Evolutionary conservation across 2,797 vertebrate species (phyloP).

Genomic region (Cirrhinus molitorella): DNA sequence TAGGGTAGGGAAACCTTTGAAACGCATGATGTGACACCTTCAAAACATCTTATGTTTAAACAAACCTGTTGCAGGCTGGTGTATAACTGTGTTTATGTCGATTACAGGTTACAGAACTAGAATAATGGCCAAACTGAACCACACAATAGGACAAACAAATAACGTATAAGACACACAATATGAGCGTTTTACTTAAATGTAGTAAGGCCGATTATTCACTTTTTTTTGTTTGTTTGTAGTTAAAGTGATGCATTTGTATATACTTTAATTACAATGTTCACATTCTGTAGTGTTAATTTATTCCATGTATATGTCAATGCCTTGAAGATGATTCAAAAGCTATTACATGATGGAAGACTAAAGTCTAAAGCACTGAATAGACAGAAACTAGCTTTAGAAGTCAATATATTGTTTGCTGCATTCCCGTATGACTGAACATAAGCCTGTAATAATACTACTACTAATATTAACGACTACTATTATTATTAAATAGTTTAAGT

Average conservation of each 20-base stretch:
- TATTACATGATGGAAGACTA: not conserved
- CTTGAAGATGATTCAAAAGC: not conserved
- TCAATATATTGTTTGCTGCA: not conserved
- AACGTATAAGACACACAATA: not conserved
- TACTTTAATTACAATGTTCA: not conserved
- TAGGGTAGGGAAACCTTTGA: not conserved
- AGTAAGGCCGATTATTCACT: too few species aligned
- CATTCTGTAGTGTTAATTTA: not conserved
- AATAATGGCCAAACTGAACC: not conserved
- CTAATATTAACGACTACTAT: too few species aligned
- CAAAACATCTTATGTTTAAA: not conserved
- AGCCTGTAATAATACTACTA: not conserved
- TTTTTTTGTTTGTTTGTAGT: too few species aligned
- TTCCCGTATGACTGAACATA: not conserved
- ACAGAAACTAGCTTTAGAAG: not conserved
- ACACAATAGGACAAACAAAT: conserved; percentile 13
- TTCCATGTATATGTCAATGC: not conserved
- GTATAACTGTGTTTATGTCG: not conserved
- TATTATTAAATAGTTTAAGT: too few species aligned
- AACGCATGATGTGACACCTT: not conserved
- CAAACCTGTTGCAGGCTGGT: not conserved
- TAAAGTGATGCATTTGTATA: too few species aligned
- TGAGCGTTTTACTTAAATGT: not conserved
- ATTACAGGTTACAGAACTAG: not conserved
- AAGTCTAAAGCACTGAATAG: not conserved